These are phyloP conservation scores for Allenopithecus nigroviridis DNA, from an alignment of 2,797 vertebrate genomes.

Conservation along the genomic window DNA sequence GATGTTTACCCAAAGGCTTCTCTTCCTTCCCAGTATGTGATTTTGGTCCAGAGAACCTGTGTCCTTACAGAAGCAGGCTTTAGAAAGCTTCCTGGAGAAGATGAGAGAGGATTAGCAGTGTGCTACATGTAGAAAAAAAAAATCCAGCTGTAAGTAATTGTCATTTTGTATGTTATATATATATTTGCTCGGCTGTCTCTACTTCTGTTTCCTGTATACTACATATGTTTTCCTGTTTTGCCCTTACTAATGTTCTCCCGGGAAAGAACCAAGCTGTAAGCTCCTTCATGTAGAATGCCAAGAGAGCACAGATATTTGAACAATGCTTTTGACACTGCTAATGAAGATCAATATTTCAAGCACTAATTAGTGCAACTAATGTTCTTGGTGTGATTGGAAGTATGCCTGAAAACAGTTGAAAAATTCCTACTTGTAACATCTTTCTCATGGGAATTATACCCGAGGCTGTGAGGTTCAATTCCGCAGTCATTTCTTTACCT, in stretches of 20 bases:
- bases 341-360: conserved; percentile 53
- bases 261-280: background rate
- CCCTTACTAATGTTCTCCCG: background rate
- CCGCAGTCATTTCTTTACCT: background rate
- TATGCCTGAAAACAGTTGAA: background rate
- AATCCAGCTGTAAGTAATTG: background rate
- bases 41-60: background rate
- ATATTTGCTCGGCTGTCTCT: conserved; percentile 45
- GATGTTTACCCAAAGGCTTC: background rate
- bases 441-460: background rate
- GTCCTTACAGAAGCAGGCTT: background rate
- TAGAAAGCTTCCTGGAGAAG: background rate
- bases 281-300: background rate
- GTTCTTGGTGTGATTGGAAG: background rate
- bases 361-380: background rate
- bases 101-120: background rate
- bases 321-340: background rate
- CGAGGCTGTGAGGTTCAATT: background rate
- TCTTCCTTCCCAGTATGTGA: background rate
- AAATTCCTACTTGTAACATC: background rate
- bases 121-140: background rate
- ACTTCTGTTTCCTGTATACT: conserved; percentile 19
- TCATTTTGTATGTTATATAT: conserved; percentile 1
- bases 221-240: conserved; percentile 45
- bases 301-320: background rate